Base-by-base conservation (phyloP, 2,113 vertebrate genomes). In the Serilophus lunatus region DNA sequence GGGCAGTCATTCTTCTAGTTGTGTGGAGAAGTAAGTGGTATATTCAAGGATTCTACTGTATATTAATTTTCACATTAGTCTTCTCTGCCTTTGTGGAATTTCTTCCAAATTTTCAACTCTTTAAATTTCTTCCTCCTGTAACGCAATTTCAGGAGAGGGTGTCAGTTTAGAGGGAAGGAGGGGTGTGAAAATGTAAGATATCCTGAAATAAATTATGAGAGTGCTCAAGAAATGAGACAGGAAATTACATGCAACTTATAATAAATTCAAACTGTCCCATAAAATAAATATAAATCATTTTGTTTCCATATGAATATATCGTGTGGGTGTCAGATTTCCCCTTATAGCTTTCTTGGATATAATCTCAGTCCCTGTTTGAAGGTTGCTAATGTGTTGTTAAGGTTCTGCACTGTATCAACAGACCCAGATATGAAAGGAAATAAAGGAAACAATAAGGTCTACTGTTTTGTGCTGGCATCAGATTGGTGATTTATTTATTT, bases 191-290 rank as follows among this genome's bases (percentile, higher is more conserved):
- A 91, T 25, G 28, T 89, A 97, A 96, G 93, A 95, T 50, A 95
- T 97, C 96, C 92, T 97, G 92, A 96, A 87, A 90, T 95, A 95
- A 97, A 96, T 95, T 97, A 95, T 88, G 89, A 82, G 54, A 95
- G 35, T 71, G 61, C 85, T 88, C 54, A 96, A 96, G 68, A 96
- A 98, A 97, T 82, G 91, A 96, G 95, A 93, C 95, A 95, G 96
- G 97, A 98, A 97, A 96, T 97, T 97, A 95, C 96, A 88, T 94
- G 91, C 94, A 98, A 98, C 64, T 92, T 93, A 93, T 68, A 96
- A 96, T 97, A 98, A 98, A 97, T 97, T 97, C 92, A 97, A 97
- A 98, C 85, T 96, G 74, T 96, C 76, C 85, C 79, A 95, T 98
- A 97, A 98, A 97, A 96, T 97, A 97, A 96, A 96, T 96, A 94